phyloP scores from a whole-genome alignment of 2,113 vertebrate species.

The Otus sunia region DNA sequence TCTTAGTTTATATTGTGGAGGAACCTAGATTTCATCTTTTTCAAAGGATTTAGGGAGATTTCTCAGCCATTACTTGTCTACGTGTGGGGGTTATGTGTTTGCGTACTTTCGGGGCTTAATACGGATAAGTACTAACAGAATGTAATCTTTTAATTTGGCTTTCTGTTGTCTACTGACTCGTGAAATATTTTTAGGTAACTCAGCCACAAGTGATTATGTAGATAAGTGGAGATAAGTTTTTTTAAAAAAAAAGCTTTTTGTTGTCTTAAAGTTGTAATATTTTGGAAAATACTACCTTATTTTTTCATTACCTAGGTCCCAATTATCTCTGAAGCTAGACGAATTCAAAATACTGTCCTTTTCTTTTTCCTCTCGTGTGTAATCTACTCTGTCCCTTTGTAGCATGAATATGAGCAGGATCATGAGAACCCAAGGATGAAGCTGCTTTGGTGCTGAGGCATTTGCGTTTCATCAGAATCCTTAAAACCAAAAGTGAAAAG shows the following conservation, averaged over 20 bases:
- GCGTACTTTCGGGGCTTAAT: neutral
- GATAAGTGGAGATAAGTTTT: neutral
- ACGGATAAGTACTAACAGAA: neutral
- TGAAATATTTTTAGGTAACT: constrained; percentile 48
- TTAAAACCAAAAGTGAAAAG: neutral
- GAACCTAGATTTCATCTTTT: neutral
- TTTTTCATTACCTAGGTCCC: neutral
- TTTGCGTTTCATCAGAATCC: neutral
- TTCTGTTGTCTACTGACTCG: neutral
- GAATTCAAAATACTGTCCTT: neutral
- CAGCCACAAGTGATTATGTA: constrained; percentile 16
- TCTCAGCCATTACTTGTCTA: neutral
- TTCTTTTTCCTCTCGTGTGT: neutral
- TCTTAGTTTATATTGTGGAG: neutral
- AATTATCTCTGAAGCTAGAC: neutral
- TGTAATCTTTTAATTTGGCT: constrained; percentile 12
- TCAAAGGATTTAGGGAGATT: neutral
- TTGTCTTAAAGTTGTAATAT: neutral
- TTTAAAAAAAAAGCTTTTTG: neutral
- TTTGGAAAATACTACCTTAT: neutral
- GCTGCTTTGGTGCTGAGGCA: neutral
- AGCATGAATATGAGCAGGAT: neutral
- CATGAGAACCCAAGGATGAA: neutral
- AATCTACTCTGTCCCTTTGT: neutral
- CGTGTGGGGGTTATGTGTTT: neutral